A percentile compares a stretch with the other conserved stretches of the same genome.
These are phyloP conservation scores for Eretmochelys imbricata DNA, from an alignment of 2,113 vertebrate species.

Conservation along the genomic window DNA sequence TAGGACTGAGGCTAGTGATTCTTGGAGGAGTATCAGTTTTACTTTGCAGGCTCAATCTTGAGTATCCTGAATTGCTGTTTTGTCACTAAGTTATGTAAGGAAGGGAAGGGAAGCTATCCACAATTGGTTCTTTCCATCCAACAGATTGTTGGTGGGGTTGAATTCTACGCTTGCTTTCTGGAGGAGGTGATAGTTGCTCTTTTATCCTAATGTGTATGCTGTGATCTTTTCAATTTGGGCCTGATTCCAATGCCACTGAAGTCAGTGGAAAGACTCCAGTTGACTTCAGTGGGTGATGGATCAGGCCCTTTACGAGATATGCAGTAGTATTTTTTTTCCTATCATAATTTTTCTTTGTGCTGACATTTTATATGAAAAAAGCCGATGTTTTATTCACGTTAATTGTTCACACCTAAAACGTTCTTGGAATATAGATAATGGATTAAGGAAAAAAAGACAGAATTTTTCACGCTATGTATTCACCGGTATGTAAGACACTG, in stretches of 20 bases:
- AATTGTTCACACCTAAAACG: conserved; percentile 57
- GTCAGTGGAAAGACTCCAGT: conserved; percentile 61
- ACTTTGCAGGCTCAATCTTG: neutral
- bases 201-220: conserved; percentile 31
- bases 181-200: conserved; percentile 28
- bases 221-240: conserved; percentile 57
- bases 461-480: neutral
- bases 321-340: conserved; percentile 49
- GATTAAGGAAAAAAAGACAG: neutral
- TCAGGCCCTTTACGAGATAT: conserved; percentile 17
- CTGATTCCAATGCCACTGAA: conserved; percentile 61
- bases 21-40: neutral
- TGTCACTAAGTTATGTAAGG: conserved; percentile 14
- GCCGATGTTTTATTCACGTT: conserved; percentile 66
- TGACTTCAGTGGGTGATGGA: conserved; percentile 51
- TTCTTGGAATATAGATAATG: conserved; percentile 55
- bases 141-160: conserved; percentile 40
- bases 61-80: conserved; percentile 28
- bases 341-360: conserved; percentile 49
- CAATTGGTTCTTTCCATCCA: conserved; percentile 17
- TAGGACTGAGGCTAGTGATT: neutral
- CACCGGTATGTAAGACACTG: neutral
- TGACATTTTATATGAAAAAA: conserved; percentile 57
- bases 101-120: conserved; percentile 23
- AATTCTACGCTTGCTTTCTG: conserved; percentile 41